A percentile compares a stretch with the other conserved stretches of the same genome.
Evolutionary conservation across 2,113 vertebrate genomes (phyloP).

Genomic region (Xyliphius kryptos): DNA sequence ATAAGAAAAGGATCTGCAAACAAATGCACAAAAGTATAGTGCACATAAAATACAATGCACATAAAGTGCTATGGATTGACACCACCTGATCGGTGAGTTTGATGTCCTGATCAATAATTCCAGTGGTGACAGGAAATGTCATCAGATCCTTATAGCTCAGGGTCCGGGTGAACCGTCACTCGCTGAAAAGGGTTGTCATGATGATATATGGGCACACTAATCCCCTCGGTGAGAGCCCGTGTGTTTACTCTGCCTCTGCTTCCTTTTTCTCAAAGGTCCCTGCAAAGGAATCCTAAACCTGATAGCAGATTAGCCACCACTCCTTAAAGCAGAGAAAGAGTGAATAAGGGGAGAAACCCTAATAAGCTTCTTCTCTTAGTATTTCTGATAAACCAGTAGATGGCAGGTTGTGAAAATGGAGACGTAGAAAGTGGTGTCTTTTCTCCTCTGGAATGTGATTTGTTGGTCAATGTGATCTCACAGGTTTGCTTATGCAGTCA

Average conservation of each 20-base stretch:
- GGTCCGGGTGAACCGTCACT: conserved; percentile 62
- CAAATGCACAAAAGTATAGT: too few relatives aligned
- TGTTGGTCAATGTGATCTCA: conserved; percentile 1
- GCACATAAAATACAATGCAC: too few relatives aligned
- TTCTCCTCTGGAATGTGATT: conserved; percentile 49
- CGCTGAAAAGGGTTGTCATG: conserved; percentile 68
- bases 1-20: too few relatives aligned
- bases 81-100: too few relatives aligned
- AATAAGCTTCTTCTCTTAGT: conserved; percentile 53
- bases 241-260: conserved; percentile 67
- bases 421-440: conserved; percentile 41
- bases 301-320: conserved; percentile 63
- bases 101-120: too few relatives aligned
- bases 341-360: conserved; percentile 33
- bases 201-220: conserved; percentile 71
- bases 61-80: too few relatives aligned
- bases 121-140: conserved; percentile 65
- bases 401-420: conserved; percentile 58
- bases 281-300: conserved; percentile 63
- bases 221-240: conserved; percentile 66
- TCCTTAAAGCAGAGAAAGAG: conserved; percentile 56
- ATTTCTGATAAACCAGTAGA: conserved; percentile 54
- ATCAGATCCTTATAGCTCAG: conserved; percentile 55
- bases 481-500: not conserved
- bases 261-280: conserved; percentile 66